Percentiles rank a stretch among this genome's conserved stretches.
These are phyloP conservation scores for Galleria mellonella DNA, from an alignment of 1,140 invertebrate genomes.

Conservation along the genomic window DNA sequence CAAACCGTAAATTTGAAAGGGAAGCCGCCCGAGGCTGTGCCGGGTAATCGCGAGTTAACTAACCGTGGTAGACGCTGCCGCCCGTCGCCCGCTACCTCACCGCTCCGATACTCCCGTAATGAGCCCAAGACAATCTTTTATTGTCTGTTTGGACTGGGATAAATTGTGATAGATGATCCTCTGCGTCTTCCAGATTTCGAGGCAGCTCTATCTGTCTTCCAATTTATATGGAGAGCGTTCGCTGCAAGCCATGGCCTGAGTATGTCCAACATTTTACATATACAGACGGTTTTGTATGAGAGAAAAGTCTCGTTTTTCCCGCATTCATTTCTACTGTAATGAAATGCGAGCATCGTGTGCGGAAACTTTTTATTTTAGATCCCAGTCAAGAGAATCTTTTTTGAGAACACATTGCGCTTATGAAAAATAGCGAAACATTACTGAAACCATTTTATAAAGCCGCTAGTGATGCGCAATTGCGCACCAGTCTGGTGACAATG, in stretches of 20 bases:
- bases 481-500: slow-evolving; percentile 3
- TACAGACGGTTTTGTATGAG: slow-evolving; percentile 21
- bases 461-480: slow-evolving; percentile 10
- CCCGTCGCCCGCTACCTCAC: slow-evolving; percentile 9
- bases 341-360: slow-evolving; percentile 40
- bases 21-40: slow-evolving; percentile 6
- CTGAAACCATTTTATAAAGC: slow-evolving; percentile 11
- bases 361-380: slow-evolving; percentile 44
- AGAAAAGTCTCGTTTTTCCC: slow-evolving; percentile 36
- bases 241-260: slow-evolving; percentile 16
- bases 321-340: slow-evolving; percentile 42
- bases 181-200: slow-evolving; percentile 36
- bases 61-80: slow-evolving; percentile 24
- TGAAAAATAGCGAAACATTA: slow-evolving; percentile 35
- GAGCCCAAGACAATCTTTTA: slow-evolving; percentile 56
- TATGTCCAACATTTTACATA: slow-evolving; percentile 27
- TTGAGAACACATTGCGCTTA: slow-evolving; percentile 36
- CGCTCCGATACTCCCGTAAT: slow-evolving; percentile 39
- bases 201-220: slow-evolving; percentile 37
- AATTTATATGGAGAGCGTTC: slow-evolving; percentile 36
- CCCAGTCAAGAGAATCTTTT: slow-evolving; percentile 24
- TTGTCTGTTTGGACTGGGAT: slow-evolving; percentile 51
- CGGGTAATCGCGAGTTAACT: slow-evolving; percentile 36
- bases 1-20: slow-evolving; percentile 13
- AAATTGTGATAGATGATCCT: slow-evolving; percentile 61